Conservation (phyloP, 2,888 invertebrate genomes). For the Leucophora obtusa region DNA sequence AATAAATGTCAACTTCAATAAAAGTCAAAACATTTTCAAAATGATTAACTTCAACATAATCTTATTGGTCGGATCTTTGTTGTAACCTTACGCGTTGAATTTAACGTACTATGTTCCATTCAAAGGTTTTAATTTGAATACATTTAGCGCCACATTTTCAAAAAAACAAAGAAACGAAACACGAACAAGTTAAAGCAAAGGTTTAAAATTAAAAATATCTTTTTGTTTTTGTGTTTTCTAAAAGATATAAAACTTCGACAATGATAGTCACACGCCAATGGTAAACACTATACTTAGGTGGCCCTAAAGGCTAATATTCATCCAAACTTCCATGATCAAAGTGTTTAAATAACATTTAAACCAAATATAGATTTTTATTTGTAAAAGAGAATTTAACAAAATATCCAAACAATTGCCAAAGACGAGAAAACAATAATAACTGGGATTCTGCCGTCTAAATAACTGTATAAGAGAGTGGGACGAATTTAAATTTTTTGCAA, state of each 20-base stretch:
- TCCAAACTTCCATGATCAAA: no score
- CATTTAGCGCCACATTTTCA: slow-evolving; percentile 47
- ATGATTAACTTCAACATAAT: slow-evolving; percentile 63
- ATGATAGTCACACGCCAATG: neutral
- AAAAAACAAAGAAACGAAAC: neutral
- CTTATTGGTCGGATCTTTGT: slow-evolving; percentile 48
- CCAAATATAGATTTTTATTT: no score
- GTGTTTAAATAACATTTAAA: no score
- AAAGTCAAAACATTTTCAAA: slow-evolving; percentile 64
- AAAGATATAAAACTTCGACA: slow-evolving; percentile 32
- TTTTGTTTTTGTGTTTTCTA: slow-evolving; percentile 18
- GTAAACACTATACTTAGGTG: neutral
- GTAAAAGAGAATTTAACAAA: no score
- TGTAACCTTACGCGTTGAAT: slow-evolving; percentile 25
- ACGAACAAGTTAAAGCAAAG: slow-evolving; percentile 16
- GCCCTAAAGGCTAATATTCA: neutral
- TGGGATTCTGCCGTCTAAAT: no score
- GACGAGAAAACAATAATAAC: no score
- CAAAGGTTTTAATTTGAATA: slow-evolving; percentile 46
- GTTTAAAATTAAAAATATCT: slow-evolving; percentile 21
- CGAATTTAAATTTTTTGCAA: no score
- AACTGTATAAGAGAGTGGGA: no score
- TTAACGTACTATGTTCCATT: slow-evolving; percentile 14
- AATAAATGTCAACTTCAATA: slow-evolving; percentile 64
- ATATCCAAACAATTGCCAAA: no score